phyloP scores from a whole-genome alignment of 2,888 invertebrate genomes.

The Pristionchus fissidentatus region DNA sequence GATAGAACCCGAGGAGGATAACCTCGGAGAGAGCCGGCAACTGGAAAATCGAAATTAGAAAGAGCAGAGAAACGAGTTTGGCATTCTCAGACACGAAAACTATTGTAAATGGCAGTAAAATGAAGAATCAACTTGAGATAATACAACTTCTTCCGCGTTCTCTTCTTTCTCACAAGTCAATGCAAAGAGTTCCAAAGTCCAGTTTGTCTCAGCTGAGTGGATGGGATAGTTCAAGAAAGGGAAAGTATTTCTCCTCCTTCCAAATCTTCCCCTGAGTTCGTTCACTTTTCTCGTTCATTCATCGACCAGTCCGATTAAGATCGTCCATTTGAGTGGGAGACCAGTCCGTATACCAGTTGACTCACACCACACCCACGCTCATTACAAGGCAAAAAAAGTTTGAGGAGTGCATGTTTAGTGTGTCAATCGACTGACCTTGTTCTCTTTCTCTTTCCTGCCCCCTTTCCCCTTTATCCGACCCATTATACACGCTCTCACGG shows the following conservation, averaged over 20 bases:
- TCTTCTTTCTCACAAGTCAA: background rate
- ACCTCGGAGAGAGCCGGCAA: conserved; percentile 89
- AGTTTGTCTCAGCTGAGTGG: background rate
- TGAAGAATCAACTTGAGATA: background rate
- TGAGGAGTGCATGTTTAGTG: conserved; percentile 29
- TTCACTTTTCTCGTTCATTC: conserved; percentile 24
- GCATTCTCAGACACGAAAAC: background rate
- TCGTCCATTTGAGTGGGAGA: conserved; percentile 19
- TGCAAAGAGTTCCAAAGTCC: background rate
- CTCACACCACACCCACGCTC: background rate
- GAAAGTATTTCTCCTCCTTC: conserved; percentile 17
- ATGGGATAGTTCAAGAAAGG: conserved; percentile 31
- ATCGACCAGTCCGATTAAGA: conserved; percentile 27
- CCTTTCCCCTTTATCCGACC: conserved; percentile 45
- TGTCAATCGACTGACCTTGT: conserved; percentile 39
- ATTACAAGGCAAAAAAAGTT: background rate
- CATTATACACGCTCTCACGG: conserved; percentile 8
- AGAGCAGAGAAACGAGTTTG: background rate
- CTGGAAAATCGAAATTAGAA: conserved; percentile 76
- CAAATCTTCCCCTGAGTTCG: background rate
- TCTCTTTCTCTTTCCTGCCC: conserved; percentile 15
- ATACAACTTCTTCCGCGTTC: background rate
- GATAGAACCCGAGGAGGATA: conserved; percentile 93
- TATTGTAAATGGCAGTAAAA: background rate
- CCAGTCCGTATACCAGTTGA: conserved; percentile 29